phyloP scores from a whole-genome alignment of 1,140 invertebrate genomes.

The Aphaenogaster ashmeadi region DNA sequence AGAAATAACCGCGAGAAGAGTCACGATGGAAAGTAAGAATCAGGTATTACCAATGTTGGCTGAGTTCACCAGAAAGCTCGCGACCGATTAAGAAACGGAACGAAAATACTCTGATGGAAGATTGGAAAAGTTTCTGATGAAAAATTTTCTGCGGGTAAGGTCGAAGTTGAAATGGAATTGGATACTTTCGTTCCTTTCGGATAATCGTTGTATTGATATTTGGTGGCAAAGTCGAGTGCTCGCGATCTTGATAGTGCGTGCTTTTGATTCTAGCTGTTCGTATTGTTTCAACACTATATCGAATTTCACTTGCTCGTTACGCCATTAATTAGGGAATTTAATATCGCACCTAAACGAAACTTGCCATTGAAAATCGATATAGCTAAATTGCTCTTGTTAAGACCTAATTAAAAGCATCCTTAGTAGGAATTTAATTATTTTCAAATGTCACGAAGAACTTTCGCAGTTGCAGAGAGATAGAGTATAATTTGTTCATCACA shows the following conservation, averaged over 20 bases:
- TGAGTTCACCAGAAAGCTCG: slow-evolving; percentile 43
- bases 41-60: slow-evolving; percentile 24
- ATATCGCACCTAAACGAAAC: slow-evolving; percentile 27
- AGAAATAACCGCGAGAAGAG: slow-evolving; percentile 15
- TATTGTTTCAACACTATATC: slow-evolving; percentile 19
- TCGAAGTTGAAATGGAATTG: slow-evolving; percentile 58
- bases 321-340: slow-evolving; percentile 44
- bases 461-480: background rate
- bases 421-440: slow-evolving; percentile 52
- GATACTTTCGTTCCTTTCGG: slow-evolving; percentile 37
- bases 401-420: slow-evolving; percentile 26
- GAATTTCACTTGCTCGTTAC: slow-evolving; percentile 32
- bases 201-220: slow-evolving; percentile 59
- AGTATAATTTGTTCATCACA: slow-evolving; percentile 15
- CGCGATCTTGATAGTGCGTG: background rate
- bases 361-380: slow-evolving; percentile 49
- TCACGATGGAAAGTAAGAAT: slow-evolving; percentile 14
- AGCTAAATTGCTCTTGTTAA: slow-evolving; percentile 41
- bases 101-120: slow-evolving; percentile 57
- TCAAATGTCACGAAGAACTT: slow-evolving; percentile 1
- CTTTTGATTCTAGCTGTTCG: background rate
- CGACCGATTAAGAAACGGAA: slow-evolving; percentile 53
- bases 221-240: background rate
- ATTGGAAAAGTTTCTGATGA: slow-evolving; percentile 62
- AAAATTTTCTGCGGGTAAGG: slow-evolving; percentile 55